Percentiles rank a stretch among this genome's conserved stretches.
phyloP scores from a whole-genome alignment of 2,888 invertebrate genomes.

The Thecophora atra region DNA sequence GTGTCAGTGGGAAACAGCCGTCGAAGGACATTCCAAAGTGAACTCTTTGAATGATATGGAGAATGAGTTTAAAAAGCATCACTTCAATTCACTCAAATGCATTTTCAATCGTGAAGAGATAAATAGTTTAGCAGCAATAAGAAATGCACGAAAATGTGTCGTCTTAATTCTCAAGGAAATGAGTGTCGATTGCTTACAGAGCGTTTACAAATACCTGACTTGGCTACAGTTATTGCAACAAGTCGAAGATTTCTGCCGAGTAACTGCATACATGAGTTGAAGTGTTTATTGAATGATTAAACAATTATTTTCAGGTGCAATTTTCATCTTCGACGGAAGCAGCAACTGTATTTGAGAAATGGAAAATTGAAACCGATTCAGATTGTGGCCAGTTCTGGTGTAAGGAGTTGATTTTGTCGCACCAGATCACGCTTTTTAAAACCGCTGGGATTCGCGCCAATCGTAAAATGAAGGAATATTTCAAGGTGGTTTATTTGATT shows the following conservation, averaged over 20 bases:
- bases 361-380: constrained; percentile 72
- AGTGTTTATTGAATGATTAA: too few species aligned
- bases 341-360: constrained; percentile 69
- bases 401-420: constrained; percentile 76
- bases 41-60: constrained; percentile 52
- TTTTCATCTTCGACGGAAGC: constrained; percentile 50
- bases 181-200: constrained; percentile 82
- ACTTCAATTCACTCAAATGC: constrained; percentile 70
- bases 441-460: constrained; percentile 64
- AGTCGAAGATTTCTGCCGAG: constrained; percentile 74
- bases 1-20: constrained; percentile 64
- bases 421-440: constrained; percentile 74
- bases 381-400: constrained; percentile 75
- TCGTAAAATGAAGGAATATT: constrained; percentile 59
- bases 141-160: constrained; percentile 71
- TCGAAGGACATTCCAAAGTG: constrained; percentile 49
- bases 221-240: constrained; percentile 78
- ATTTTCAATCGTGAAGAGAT: constrained; percentile 68
- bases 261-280: too few species aligned
- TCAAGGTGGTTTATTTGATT: constrained; percentile 47
- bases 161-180: constrained; percentile 72
- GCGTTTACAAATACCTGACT: constrained; percentile 76
- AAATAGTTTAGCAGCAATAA: constrained; percentile 68
- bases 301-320: constrained; percentile 52
- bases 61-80: constrained; percentile 67